Percentiles rank a stretch among this genome's conserved stretches.
These are phyloP conservation scores for Lathronympha strigana DNA, from an alignment of 2,888 invertebrate species.

Conservation along the genomic window DNA sequence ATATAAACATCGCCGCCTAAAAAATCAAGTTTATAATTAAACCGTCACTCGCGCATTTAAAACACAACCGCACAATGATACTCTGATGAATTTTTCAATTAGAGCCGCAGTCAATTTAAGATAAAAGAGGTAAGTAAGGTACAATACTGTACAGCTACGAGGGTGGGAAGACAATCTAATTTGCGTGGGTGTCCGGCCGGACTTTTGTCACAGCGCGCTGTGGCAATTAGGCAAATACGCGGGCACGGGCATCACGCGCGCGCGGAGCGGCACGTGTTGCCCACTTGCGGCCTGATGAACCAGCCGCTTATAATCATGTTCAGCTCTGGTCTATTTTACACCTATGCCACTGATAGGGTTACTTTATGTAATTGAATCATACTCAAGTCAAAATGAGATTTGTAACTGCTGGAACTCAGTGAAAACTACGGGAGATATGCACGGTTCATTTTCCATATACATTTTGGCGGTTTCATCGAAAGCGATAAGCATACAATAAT, in stretches of 20 bases:
- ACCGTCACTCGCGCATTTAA: conserved; percentile 46
- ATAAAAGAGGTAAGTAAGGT: conserved; percentile 75
- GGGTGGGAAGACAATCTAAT: conserved; percentile 70
- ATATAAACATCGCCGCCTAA: no score
- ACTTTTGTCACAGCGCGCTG: conserved; percentile 75
- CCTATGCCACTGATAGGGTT: conserved; percentile 21
- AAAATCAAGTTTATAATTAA: conserved; percentile 24
- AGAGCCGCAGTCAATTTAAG: conserved; percentile 73
- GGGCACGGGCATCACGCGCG: conserved; percentile 40
- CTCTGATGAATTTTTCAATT: conserved; percentile 67
- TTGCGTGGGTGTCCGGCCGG: conserved; percentile 64
- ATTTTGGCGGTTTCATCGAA: no score
- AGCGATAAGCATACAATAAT: no score
- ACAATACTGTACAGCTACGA: conserved; percentile 44
- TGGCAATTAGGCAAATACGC: conserved; percentile 80
- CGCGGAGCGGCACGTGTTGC: conserved; percentile 64
- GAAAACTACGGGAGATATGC: not conserved
- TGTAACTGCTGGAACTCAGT: not conserved
- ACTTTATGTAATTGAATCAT: conserved; percentile 27
- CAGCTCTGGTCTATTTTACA: conserved; percentile 56
- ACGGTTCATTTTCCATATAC: no score
- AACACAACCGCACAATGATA: conserved; percentile 53
- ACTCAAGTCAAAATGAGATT: conserved; percentile 9
- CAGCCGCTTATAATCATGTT: conserved; percentile 69
- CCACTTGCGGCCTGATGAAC: conserved; percentile 70